Evolutionary conservation across 2,113 vertebrate species (phyloP).

Genomic region (Propithecus coquereli): DNA sequence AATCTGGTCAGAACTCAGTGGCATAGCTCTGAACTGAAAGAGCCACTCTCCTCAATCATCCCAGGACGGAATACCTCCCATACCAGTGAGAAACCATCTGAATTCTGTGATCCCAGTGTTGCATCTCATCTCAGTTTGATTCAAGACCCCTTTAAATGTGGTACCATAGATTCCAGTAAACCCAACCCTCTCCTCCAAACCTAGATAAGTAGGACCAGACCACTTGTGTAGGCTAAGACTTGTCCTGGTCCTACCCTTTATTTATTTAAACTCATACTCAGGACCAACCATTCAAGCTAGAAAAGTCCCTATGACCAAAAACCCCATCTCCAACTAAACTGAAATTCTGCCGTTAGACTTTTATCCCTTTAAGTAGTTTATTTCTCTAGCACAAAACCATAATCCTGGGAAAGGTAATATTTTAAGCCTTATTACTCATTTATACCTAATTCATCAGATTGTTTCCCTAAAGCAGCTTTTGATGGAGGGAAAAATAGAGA

Average conservation of each 20-base stretch:
- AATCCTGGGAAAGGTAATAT: conserved; percentile 61
- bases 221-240: background rate
- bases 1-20: background rate
- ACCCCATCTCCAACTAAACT: background rate
- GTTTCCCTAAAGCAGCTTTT: conserved; percentile 63
- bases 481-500: background rate
- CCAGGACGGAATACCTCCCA: background rate
- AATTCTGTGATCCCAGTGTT: background rate
- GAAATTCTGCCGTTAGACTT: conserved; percentile 24
- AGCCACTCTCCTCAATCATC: background rate
- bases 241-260: background rate
- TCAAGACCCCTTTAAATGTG: background rate
- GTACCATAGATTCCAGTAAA: background rate
- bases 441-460: conserved; percentile 68
- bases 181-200: background rate
- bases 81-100: background rate
- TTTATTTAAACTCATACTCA: background rate
- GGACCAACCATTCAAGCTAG: background rate
- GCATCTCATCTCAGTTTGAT: background rate
- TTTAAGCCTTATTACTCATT: conserved; percentile 60
- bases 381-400: conserved; percentile 56
- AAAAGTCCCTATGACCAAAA: background rate
- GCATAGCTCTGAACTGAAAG: background rate
- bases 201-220: background rate
- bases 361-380: conserved; percentile 49